Evolutionary conservation across 1,140 invertebrate genomes (phyloP).

Genomic region (Leptinotarsa texana): DNA sequence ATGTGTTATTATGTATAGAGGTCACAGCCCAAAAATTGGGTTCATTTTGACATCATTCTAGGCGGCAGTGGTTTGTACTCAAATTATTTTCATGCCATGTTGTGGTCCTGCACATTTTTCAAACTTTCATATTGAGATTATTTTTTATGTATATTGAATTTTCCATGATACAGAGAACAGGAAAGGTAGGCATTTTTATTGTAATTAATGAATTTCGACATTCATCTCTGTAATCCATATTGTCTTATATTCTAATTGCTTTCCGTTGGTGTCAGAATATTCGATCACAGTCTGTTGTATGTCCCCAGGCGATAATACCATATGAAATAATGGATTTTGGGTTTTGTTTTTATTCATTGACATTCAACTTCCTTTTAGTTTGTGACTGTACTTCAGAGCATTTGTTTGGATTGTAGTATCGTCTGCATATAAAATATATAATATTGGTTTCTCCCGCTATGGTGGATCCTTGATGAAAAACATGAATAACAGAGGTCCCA

Average conservation of each 20-base stretch:
- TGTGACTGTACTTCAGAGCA: neutral
- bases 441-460: neutral
- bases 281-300: conserved; percentile 10
- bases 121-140: too few species aligned
- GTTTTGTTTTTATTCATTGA: neutral
- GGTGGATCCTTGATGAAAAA: neutral
- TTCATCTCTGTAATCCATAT: neutral
- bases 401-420: conserved; percentile 11
- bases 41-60: too few species aligned
- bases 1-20: too few species aligned
- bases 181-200: too few species aligned
- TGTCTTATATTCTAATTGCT: neutral
- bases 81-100: too few species aligned
- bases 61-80: too few species aligned
- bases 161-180: too few species aligned
- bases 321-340: conserved; percentile 11
- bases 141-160: too few species aligned
- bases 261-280: conserved; percentile 6
- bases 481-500: neutral
- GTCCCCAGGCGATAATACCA: conserved; percentile 8
- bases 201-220: too few species aligned
- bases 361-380: neutral
- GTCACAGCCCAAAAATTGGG: too few species aligned
- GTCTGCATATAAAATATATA: neutral
- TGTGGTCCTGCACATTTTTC: too few species aligned